A percentile compares a stretch with the other conserved stretches of the same genome.
These are phyloP conservation scores for Eupsittula cactorum DNA, from an alignment of 2,113 vertebrate species.

Conservation along the genomic window DNA sequence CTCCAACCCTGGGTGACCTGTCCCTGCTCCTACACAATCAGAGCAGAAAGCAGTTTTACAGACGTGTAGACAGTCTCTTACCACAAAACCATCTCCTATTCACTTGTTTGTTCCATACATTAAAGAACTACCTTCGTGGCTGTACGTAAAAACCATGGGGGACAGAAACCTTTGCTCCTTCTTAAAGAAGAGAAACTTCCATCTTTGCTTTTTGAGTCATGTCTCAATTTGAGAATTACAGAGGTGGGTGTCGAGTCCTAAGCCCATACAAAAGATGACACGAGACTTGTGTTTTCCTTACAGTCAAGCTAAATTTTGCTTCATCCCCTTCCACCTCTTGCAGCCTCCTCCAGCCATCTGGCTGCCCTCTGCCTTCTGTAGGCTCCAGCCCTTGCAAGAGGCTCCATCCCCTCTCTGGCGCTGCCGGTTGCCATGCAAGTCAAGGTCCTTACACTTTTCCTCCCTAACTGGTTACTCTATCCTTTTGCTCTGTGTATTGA, in stretches of 20 bases:
- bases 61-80: not conserved
- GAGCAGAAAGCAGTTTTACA: not conserved
- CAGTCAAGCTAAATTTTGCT: not conserved
- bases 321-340: not conserved
- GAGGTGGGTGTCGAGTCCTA: not conserved
- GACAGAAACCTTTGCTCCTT: not conserved
- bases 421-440: not conserved
- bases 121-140: not conserved
- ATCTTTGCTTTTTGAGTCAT: not conserved
- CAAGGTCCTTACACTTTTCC: not conserved
- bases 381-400: not conserved
- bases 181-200: not conserved
- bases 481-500: not conserved
- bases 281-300: not conserved
- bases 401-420: not conserved
- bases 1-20: not conserved
- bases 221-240: not conserved
- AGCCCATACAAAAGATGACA: not conserved
- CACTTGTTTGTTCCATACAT: not conserved
- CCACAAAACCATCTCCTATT: not conserved
- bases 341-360: not conserved
- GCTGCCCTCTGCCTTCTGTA: rapidly evolving
- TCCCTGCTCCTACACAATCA: not conserved
- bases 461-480: not conserved
- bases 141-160: not conserved